Base-by-base conservation (phyloP, 2,113 vertebrate species). In the Okapia johnstoni region DNA sequence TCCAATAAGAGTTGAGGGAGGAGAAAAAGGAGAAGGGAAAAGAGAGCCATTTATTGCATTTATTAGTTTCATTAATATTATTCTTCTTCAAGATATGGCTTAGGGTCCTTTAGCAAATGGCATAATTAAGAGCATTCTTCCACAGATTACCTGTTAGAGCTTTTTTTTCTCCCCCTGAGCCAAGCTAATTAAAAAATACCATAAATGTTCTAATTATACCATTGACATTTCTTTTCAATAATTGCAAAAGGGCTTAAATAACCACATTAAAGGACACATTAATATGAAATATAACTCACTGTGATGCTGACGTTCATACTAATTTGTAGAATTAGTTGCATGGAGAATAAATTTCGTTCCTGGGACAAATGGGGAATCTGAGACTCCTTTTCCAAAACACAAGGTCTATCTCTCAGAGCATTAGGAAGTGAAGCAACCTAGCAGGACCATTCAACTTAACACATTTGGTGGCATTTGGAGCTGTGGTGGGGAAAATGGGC, bases 351-450 rank as follows among this genome's bases (percentile, higher is more conserved):
- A n/a, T 43, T n/a, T 50, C 0, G 0, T n/a, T 55, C 43, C 4
- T 3, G 81, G 90, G 70, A 97, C 97, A 98, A 98, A 97, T 98
- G 97, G 97, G 54, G 97, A 90, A 52, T 57, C 80, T 11, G 88
- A 96, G 83, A 54, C 15, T 60, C 57, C 80, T 81, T 63, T 93
- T 61, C 11, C 50, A 40, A 96, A 87, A n/a, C 60, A 43, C 21
- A 54, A 76, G 16, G 85, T 79, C 94, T 73, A 6, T 48, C 55
- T 86, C 57, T 81, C 58, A 3, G 76, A 90, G 46, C 80, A 17
- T 11, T 61, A 97, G 97, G 96, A 97, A 98, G 63, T 50, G 90
- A 70, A 84, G 77, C 81, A 19, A 97, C 70, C 88, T 86, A 79
- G 90, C 97, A 94, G 48, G 94, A 9, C 76, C 81, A 30, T 95